phyloP scores from a whole-genome alignment of 23 tunicate genomes.

The Trididemnum miniatum region DNA sequence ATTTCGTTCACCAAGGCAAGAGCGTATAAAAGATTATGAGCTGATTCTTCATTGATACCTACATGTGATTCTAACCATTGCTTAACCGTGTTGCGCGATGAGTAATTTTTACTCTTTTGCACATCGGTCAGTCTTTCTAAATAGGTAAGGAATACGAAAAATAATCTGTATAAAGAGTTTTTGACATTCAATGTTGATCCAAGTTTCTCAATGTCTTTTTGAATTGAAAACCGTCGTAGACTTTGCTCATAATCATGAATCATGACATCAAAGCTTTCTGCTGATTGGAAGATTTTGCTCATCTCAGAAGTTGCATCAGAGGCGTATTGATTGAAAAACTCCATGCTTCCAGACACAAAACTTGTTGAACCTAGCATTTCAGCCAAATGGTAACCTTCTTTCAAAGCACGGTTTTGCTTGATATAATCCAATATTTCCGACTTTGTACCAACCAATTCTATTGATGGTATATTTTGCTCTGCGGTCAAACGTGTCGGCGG shows the following conservation, averaged over 20 bases:
- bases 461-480: background rate
- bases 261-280: background rate
- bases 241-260: background rate
- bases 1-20: background rate
- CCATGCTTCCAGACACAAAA: background rate
- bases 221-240: background rate
- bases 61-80: background rate
- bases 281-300: background rate
- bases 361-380: background rate
- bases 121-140: background rate
- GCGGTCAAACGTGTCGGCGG: conserved; percentile 32
- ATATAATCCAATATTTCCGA: background rate
- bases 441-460: conserved; percentile 25
- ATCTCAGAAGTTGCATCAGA: background rate
- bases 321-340: background rate
- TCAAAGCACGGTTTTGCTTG: background rate
- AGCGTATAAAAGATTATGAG: background rate
- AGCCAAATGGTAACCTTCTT: conserved; percentile 17
- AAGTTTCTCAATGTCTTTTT: background rate
- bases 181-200: conserved; percentile 1
- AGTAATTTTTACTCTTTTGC: background rate
- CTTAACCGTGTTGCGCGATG: background rate
- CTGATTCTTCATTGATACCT: background rate
- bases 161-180: background rate
- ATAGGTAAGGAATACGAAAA: background rate